Conservation (phyloP, 2,888 invertebrate genomes). For the Resseliella maxima region DNA sequence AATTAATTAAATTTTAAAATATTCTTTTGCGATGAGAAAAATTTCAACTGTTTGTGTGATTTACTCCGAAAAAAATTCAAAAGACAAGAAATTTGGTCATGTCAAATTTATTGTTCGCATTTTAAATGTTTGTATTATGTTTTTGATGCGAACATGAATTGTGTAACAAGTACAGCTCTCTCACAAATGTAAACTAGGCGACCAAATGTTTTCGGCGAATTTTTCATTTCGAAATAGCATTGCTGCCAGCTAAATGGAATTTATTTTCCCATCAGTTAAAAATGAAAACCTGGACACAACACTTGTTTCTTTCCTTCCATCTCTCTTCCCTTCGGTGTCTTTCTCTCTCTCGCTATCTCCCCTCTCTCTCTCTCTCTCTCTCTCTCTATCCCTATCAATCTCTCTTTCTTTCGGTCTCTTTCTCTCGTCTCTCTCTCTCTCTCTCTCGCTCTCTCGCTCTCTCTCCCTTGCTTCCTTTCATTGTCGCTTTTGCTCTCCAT, state of each 20-base stretch:
- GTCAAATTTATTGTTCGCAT: neutral
- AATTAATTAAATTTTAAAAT: slow-evolving; percentile 13
- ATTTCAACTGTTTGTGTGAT: neutral
- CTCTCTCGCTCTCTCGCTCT: no score
- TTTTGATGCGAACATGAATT: neutral
- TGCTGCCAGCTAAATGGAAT: neutral
- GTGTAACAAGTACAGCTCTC: slow-evolving; percentile 4
- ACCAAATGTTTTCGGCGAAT: neutral
- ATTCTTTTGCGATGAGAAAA: neutral
- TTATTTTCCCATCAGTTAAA: neutral
- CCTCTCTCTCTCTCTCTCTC: no score
- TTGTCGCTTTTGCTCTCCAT: no score
- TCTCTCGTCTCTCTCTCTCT: no score
- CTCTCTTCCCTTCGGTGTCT: no score
- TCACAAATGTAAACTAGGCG: slow-evolving; percentile 21
- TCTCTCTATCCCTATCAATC: no score
- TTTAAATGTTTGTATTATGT: slow-evolving; percentile 4
- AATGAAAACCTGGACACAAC: neutral
- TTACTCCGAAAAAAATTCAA: neutral
- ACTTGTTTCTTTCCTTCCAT: neutral
- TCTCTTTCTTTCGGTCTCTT: no score
- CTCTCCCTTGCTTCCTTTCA: no score
- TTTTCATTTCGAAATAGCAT: neutral
- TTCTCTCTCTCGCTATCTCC: no score
- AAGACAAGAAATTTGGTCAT: neutral